A percentile compares a stretch with the other conserved stretches of the same genome.
These are phyloP conservation scores for Myiopsitta monachus DNA, from an alignment of 2,113 vertebrate species.

Conservation along the genomic window DNA sequence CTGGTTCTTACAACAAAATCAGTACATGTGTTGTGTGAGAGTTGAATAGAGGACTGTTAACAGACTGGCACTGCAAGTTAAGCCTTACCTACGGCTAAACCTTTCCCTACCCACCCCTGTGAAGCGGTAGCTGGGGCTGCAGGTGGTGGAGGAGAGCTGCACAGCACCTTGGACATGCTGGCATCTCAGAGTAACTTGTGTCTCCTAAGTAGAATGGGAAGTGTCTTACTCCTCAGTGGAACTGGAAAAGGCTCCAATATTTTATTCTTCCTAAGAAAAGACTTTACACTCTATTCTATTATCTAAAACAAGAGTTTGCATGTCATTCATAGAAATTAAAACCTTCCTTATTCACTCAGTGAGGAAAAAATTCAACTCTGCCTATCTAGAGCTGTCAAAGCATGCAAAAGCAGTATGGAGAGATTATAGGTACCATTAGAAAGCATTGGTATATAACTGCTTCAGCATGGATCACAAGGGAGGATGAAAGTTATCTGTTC, in stretches of 20 bases:
- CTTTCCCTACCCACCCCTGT: neutral
- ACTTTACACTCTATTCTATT: neutral
- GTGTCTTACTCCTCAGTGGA: neutral
- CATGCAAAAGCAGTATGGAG: neutral
- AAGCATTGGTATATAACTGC: neutral
- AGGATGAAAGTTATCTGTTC: neutral
- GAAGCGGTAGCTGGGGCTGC: neutral
- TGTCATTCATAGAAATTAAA: neutral
- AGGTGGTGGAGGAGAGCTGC: neutral
- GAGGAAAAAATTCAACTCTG: neutral
- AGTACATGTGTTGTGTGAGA: rapidly evolving
- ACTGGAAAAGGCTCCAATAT: neutral
- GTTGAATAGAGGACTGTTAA: rapidly evolving
- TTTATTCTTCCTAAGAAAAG: neutral
- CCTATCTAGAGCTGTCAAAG: neutral
- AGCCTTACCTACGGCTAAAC: neutral
- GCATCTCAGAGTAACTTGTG: neutral
- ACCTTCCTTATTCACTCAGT: neutral
- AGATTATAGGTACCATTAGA: neutral
- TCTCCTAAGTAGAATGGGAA: neutral
- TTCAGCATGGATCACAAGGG: neutral
- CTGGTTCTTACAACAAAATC: too few relatives aligned
- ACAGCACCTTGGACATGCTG: neutral
- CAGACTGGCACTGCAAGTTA: neutral
- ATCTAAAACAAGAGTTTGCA: neutral